Percentiles rank a stretch among this genome's conserved stretches.
Conservation (phyloP, 2,888 invertebrate genomes). For the Stenodema calcarata region DNA sequence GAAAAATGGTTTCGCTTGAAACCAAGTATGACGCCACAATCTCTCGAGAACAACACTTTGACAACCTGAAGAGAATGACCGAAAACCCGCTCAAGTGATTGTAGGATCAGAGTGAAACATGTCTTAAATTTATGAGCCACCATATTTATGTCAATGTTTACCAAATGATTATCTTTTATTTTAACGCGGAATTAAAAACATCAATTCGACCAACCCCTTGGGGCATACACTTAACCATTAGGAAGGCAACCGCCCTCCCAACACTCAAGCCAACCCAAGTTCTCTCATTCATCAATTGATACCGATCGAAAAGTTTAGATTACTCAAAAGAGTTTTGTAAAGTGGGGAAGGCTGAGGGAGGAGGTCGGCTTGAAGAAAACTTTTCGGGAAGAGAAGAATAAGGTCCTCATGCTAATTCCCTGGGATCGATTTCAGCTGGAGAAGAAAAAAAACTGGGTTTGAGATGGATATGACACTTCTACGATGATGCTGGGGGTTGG, state of each 20-base stretch:
- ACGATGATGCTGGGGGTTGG: neutral
- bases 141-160: too few species aligned
- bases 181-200: too few species aligned
- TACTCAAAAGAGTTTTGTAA: conserved; percentile 31
- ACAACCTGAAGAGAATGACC: too few species aligned
- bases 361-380: neutral
- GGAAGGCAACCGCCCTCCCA: neutral
- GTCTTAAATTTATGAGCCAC: too few species aligned
- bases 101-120: too few species aligned
- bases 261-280: conserved; percentile 9
- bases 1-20: too few species aligned
- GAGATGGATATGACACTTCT: neutral
- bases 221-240: neutral
- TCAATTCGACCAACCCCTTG: neutral
- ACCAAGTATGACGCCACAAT: too few species aligned
- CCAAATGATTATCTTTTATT: too few species aligned
- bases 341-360: neutral
- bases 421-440: neutral
- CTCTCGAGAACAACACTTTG: too few species aligned
- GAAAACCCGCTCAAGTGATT: too few species aligned
- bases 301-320: conserved; percentile 41
- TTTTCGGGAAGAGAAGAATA: neutral
- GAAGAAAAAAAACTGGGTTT: neutral
- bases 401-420: neutral
- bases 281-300: conserved; percentile 38